Percentiles rank a stretch among this genome's conserved stretches.
These are phyloP conservation scores for Morone saxatilis DNA, from an alignment of 2,113 vertebrate genomes.

Conservation along the genomic window DNA sequence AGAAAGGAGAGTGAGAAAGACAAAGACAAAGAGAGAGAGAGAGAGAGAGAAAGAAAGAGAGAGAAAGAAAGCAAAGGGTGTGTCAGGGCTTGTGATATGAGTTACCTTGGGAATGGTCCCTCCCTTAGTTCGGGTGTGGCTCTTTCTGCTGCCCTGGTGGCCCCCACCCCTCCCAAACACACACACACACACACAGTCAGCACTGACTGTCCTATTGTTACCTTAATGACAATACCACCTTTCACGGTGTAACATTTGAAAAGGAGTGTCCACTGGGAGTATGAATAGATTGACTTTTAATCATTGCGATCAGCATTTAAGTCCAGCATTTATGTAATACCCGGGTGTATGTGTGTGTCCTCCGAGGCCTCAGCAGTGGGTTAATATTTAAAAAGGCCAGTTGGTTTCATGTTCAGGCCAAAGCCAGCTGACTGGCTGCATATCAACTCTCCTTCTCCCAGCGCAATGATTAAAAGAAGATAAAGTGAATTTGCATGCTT, in stretches of 20 bases:
- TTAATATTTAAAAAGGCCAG: conserved; percentile 86
- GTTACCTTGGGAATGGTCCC: conserved; percentile 81
- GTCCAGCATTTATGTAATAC: not conserved
- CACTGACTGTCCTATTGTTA: conserved; percentile 33
- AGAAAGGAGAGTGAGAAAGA: conserved; percentile 20
- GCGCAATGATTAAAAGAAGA: conserved; percentile 28
- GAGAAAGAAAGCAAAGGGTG: conserved; percentile 75
- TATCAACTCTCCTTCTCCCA: conserved; percentile 42
- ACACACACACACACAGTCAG: not conserved
- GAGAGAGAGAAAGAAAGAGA: conserved; percentile 20
- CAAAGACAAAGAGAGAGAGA: conserved; percentile 1
- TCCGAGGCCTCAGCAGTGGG: conserved; percentile 46
- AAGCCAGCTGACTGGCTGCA: conserved; percentile 55
- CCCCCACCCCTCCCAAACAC: conserved; percentile 37
- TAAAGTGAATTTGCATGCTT: conserved; percentile 31
- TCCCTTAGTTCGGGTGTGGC: conserved; percentile 77
- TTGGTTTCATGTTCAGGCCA: conserved; percentile 80
- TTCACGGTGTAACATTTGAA: conserved; percentile 4
- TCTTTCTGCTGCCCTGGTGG: conserved; percentile 46
- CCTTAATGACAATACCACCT: conserved; percentile 16
- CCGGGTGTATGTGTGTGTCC: not conserved
- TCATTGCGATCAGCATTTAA: not conserved
- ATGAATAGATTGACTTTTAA: not conserved
- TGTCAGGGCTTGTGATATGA: conserved; percentile 78
- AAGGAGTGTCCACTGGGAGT: not conserved